Conservation (phyloP, 2,888 invertebrate genomes). For the Microdon myrmicae region DNA sequence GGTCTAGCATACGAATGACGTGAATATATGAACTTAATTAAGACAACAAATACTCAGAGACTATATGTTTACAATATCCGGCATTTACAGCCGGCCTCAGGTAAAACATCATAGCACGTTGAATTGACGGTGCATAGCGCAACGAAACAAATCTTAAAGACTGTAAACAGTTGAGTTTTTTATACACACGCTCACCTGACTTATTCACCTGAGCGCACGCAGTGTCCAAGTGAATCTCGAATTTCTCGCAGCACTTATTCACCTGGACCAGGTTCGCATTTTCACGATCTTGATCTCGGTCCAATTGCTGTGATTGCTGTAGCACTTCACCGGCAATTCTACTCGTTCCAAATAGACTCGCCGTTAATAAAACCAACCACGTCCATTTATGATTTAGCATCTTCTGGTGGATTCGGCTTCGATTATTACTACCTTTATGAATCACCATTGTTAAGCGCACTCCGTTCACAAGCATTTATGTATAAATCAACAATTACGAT, state of each 20-base stretch:
- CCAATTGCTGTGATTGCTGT: conserved; percentile 23
- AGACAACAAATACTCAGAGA: no score
- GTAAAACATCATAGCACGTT: no score
- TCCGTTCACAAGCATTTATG: conserved; percentile 20
- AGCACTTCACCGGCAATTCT: conserved; percentile 38
- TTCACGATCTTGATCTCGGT: conserved; percentile 46
- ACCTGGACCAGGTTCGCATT: conserved; percentile 69
- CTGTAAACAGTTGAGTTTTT: no score
- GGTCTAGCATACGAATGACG: no score
- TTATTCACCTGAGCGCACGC: conserved; percentile 73
- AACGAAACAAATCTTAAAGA: no score
- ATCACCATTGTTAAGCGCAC: conserved; percentile 38
- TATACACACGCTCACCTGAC: conserved; percentile 69
- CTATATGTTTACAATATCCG: no score
- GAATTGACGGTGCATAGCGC: no score
- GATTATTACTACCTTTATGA: conserved; percentile 24
- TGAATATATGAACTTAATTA: no score
- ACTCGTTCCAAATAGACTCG: conserved; percentile 38
- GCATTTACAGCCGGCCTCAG: no score
- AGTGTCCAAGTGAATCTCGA: conserved; percentile 76
- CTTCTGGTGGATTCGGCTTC: conserved; percentile 10
- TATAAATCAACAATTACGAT: no score
- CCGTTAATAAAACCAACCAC: conserved; percentile 16
- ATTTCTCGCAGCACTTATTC: conserved; percentile 82
- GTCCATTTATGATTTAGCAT: conserved; percentile 41